These are phyloP conservation scores for Agonopterix subpropinquella DNA, from an alignment of 2,888 invertebrate genomes.

Conservation along the genomic window DNA sequence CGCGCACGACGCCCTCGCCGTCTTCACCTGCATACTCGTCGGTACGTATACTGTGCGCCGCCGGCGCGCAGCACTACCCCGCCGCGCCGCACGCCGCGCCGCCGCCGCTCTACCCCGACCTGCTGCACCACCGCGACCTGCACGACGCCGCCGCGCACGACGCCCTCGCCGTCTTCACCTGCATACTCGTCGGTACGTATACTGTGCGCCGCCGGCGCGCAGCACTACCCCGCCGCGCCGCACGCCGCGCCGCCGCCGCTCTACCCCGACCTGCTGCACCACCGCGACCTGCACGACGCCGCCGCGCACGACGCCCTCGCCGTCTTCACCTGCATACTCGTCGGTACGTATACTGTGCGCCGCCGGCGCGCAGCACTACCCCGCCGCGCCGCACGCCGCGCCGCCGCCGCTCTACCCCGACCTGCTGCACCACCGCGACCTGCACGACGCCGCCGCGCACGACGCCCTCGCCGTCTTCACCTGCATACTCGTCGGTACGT, in stretches of 20 bases:
- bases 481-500: conserved; percentile 86
- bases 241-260: conserved; percentile 78
- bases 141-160: conserved; percentile 95
- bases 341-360: conserved; percentile 79
- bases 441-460: conserved; percentile 93
- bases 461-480: conserved; percentile 97
- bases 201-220: conserved; percentile 80
- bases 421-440: conserved; percentile 90
- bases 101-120: conserved; percentile 90
- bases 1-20: conserved; percentile 95
- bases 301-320: conserved; percentile 96
- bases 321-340: conserved; percentile 94
- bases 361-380: conserved; percentile 84
- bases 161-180: conserved; percentile 95
- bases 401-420: conserved; percentile 90
- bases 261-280: conserved; percentile 91
- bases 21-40: conserved; percentile 94
- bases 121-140: conserved; percentile 91
- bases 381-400: conserved; percentile 55
- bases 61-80: conserved; percentile 82
- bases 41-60: conserved; percentile 76
- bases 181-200: conserved; percentile 84
- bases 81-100: conserved; percentile 50
- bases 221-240: conserved; percentile 77
- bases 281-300: conserved; percentile 93